Evolutionary conservation across 2,888 invertebrate species (phyloP).

Genomic region (Strigamia crassipes): DNA sequence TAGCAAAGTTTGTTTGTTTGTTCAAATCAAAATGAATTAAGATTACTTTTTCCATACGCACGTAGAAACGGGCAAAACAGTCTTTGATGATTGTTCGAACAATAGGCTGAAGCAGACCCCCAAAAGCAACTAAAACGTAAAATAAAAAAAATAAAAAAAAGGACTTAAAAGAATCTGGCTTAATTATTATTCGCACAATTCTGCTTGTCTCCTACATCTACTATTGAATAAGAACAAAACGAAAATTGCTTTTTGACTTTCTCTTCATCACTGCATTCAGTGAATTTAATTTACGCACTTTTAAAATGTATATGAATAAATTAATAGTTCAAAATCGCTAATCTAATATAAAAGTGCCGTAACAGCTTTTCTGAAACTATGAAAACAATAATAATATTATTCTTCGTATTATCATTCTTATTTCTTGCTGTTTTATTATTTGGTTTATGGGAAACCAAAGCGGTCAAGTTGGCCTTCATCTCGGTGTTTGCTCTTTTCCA

Average conservation of each 20-base stretch:
- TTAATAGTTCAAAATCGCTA: too few relatives aligned
- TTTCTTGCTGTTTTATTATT: not conserved
- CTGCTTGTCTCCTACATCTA: slow-evolving; percentile 21
- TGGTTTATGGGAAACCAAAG: not conserved
- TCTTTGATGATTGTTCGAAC: slow-evolving; percentile 10
- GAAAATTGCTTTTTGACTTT: slow-evolving; percentile 26
- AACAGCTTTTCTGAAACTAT: too few relatives aligned
- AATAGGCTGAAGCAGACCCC: slow-evolving; percentile 26
- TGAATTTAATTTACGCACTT: not conserved
- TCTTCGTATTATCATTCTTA: too few relatives aligned
- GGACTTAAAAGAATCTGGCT: not conserved
- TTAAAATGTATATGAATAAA: not conserved
- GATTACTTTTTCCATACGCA: not conserved
- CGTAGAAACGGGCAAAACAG: not conserved
- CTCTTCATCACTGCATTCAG: not conserved
- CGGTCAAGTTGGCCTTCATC: slow-evolving; percentile 7
- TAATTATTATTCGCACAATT: slow-evolving; percentile 10
- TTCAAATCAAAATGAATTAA: slow-evolving; percentile 27
- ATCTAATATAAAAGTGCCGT: too few relatives aligned
- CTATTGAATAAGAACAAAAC: slow-evolving; percentile 34
- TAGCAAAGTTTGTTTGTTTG: slow-evolving; percentile 40
- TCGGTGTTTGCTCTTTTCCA: slow-evolving; percentile 37
- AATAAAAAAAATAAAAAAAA: not conserved
- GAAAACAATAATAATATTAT: too few relatives aligned
- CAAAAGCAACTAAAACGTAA: not conserved